phyloP scores from a whole-genome alignment of 2,113 vertebrate genomes.

The Butastur rufipennis region DNA sequence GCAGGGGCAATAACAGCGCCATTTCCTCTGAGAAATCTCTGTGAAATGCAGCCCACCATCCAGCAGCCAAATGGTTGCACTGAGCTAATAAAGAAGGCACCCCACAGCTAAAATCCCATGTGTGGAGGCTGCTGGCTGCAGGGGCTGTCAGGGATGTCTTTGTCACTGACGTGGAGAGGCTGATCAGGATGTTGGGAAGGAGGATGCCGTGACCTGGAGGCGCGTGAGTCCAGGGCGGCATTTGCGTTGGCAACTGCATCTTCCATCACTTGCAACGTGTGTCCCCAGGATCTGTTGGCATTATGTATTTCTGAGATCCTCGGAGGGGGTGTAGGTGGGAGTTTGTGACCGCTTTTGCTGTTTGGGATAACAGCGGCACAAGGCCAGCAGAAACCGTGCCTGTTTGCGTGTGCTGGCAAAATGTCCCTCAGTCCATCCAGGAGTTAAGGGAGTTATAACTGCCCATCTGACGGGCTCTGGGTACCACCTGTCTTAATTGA shows the following conservation, averaged over 20 bases:
- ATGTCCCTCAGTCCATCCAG: neutral
- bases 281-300: neutral
- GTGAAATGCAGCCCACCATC: neutral
- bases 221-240: accelerated
- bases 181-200: neutral
- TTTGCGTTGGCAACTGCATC: neutral
- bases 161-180: neutral
- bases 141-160: neutral
- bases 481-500: neutral
- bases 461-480: neutral
- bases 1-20: neutral
- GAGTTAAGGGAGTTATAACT: neutral
- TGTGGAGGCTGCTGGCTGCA: too few species aligned
- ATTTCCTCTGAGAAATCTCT: neutral
- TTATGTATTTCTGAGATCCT: neutral
- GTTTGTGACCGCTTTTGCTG: neutral
- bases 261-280: accelerated
- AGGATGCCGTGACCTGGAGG: neutral
- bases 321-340: neutral
- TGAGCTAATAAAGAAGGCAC: neutral
- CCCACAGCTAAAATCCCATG: neutral
- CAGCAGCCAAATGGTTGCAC: neutral
- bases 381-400: neutral
- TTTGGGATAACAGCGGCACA: neutral
- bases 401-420: neutral